Evolutionary conservation across 2,797 vertebrate genomes (phyloP), one percentile per base, ranked within the genome.

Genomic region (Tadarida brasiliensis): DNA sequence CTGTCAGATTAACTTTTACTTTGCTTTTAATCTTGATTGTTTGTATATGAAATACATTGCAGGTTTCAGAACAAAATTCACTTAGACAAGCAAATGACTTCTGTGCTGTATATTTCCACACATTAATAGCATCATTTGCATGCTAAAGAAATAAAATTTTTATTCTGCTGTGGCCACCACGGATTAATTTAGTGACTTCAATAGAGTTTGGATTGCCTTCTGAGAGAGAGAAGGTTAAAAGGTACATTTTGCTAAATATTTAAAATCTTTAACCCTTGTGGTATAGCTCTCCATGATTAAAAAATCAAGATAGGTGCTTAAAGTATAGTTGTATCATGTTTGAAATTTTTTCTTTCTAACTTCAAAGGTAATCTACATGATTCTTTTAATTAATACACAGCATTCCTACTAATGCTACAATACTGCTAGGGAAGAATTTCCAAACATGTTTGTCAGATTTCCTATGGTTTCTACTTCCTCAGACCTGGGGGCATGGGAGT

Each of bases 181-280:
- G 96, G 98, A 98, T 98, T 98, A 98, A 98, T 98, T 98, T 98
- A 98, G 98, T 95, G 96, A 98, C 98, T 94, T 98, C 92, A 97
- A 92, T 93, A 96, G 97, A 97, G 77, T 97, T 98, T 97, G 97
- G 93, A 92, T 97, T 98, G 95, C 68, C 97, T 98, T 97, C 67
- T 92, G 97, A 86, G 93, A 95, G 94, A 57, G 16, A 93, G 90
- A 98, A 98, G 97, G 98, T 98, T 98, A 98, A 98, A 98, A 98
- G 96, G 95, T 97, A 98, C 96, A 98, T 97, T 97, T 98, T 98
- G 77, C 94, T 98, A 98, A 98, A 98, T 98, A 98, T 98, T 98
- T 98, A 97, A 98, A 98, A 96, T 98, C 87, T 97, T 98, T 98
- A 98, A 96, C 93, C 91, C 97, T 98, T 97, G 94, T 88, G 5